These are phyloP conservation scores for Cotesia vestalis DNA, from an alignment of 1,140 invertebrate species.

Conservation along the genomic window DNA sequence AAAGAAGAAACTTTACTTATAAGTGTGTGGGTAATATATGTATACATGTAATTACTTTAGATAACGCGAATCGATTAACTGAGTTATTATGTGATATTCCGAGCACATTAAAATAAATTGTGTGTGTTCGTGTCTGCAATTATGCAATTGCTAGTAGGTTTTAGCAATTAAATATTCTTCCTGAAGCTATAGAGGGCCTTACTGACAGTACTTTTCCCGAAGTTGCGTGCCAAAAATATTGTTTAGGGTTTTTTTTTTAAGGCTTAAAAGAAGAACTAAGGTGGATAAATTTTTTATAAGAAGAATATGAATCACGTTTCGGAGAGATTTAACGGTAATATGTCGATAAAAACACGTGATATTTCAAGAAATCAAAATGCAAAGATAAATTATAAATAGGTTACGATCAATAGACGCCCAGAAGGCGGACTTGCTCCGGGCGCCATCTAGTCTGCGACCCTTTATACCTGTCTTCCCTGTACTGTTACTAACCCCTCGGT, in stretches of 20 bases:
- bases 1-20: no score
- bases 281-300: background rate
- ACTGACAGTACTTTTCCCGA: no score
- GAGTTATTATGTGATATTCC: background rate
- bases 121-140: background rate
- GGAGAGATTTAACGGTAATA: background rate
- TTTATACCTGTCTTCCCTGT: conserved; percentile 44
- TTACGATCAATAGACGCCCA: conserved; percentile 60
- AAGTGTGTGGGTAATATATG: no score
- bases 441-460: conserved; percentile 59
- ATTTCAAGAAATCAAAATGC: conserved; percentile 58
- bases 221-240: no score
- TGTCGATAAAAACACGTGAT: conserved; percentile 40
- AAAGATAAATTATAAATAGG: conserved; percentile 61
- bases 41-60: no score
- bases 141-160: background rate
- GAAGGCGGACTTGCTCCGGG: conserved; percentile 46
- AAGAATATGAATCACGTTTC: background rate
- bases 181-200: no score
- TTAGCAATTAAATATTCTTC: background rate
- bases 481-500: conserved; percentile 38
- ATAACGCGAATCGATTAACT: background rate
- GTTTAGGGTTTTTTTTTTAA: no score
- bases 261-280: no score
- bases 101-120: background rate